Evolutionary conservation across 2,888 invertebrate species (phyloP), one percentile per base, ranked within the genome.

Genomic region (Papilio demoleus): DNA sequence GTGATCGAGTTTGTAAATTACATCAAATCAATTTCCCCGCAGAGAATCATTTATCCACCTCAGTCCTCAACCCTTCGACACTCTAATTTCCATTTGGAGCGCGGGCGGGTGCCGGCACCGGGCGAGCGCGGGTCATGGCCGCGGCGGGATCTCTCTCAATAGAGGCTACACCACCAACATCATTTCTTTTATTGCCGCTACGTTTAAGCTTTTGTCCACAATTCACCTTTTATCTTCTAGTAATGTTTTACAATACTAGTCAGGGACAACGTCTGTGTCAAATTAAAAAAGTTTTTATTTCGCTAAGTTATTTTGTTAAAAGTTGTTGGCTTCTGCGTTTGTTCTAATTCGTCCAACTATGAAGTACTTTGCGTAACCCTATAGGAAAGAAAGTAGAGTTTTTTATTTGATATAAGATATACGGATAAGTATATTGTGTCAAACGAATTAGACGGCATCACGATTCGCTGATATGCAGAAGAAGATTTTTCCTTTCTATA

Each of bases 11-110:
- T 56, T 17, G 31, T 56, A 56, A 56, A 56, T 56, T 56, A 56
- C 53, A 56, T 56, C 53, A 17, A 56, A 56, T 56, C 53, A 56
- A 56, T 56, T 56, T 56, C 53, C 17, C n/a, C 53, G 31, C 53
- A 31, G 17, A 56, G 31, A 17, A 56, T 53, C 27, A 53, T 53
- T 53, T 56, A 56, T 56, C 53, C 31, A 31, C 53, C 53, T 53
- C 53, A 53, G 27, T 8, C 8, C 53, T 56, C 31, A 56, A 56
- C 53, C 53, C 53, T 56, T 56, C 31, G 53, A 56, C 17, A 31
- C 31, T 56, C 31, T 56, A 56, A 56, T 56, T 56, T 56, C 31
- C 53, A 56, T 56, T 56, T 31, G 53, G 14, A 1, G 5, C 14
- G 27, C 27, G 53, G 53, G 9, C 14, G 27, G 22, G 47, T 4